These are phyloP conservation scores for Myotis planiceps DNA, from an alignment of 2,797 vertebrate species.

Conservation along the genomic window DNA sequence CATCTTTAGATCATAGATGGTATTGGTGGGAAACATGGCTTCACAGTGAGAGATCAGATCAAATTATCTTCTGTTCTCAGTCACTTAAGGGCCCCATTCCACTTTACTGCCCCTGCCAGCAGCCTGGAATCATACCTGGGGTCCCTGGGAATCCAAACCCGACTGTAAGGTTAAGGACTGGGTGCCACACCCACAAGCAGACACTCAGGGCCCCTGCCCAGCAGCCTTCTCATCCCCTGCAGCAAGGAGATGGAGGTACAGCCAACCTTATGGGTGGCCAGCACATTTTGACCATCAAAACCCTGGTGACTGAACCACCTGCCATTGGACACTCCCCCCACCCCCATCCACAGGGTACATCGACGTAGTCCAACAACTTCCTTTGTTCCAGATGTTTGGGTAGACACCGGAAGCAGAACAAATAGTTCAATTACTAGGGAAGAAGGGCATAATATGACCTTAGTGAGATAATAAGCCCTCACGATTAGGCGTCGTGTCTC, in stretches of 20 bases:
- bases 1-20: neutral
- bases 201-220: neutral
- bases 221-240: neutral
- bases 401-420: neutral
- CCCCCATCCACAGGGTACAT: neutral
- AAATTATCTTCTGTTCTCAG: neutral
- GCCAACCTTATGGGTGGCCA: neutral
- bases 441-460: neutral
- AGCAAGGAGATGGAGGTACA: neutral
- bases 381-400: conserved; percentile 10
- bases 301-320: neutral
- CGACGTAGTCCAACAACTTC: neutral
- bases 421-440: neutral
- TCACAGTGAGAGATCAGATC: neutral
- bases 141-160: neutral
- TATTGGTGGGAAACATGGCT: neutral
- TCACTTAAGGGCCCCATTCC: neutral
- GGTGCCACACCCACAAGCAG: neutral
- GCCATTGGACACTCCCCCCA: neutral
- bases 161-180: neutral
- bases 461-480: neutral
- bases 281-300: neutral
- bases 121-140: neutral
- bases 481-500: neutral
- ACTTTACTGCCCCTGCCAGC: neutral